Percentiles rank a stretch among this genome's conserved stretches.
Conservation (phyloP, 1,140 invertebrate species). For the Drosophila insularis region DNA sequence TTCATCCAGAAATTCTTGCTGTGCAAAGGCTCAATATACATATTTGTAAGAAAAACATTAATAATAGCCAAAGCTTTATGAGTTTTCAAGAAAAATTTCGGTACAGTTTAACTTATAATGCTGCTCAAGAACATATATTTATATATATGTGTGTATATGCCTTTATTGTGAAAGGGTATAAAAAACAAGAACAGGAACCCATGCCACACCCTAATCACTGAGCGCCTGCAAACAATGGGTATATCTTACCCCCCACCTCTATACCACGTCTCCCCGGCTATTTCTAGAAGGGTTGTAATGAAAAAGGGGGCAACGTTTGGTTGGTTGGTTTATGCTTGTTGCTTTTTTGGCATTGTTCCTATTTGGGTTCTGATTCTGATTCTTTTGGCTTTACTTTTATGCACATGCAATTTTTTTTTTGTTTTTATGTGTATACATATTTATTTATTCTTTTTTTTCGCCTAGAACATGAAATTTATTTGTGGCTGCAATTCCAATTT, state of each 20-base stretch:
- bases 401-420: conserved; percentile 71
- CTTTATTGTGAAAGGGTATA: no score
- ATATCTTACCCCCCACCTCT: neutral
- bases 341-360: conserved; percentile 75
- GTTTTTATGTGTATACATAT: conserved; percentile 63
- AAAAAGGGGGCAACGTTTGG: conserved; percentile 41
- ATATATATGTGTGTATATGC: no score
- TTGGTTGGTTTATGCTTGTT: conserved; percentile 57
- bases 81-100: no score
- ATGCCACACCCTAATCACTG: conserved; percentile 70
- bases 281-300: conserved; percentile 53
- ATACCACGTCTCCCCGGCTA: neutral
- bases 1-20: no score
- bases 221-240: conserved; percentile 76
- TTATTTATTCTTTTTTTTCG: conserved; percentile 25
- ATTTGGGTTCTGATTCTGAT: conserved; percentile 23
- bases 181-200: conserved; percentile 18
- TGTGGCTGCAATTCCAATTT: conserved; percentile 78
- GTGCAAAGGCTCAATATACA: no score
- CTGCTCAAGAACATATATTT: no score
- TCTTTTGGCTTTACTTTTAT: conserved; percentile 51
- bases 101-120: no score
- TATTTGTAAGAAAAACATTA: no score
- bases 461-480: conserved; percentile 75
- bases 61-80: no score